A percentile compares a stretch with the other conserved stretches of the same genome.
These are phyloP conservation scores for Neotoxoptera formosana DNA, from an alignment of 1,140 invertebrate species.

Conservation along the genomic window DNA sequence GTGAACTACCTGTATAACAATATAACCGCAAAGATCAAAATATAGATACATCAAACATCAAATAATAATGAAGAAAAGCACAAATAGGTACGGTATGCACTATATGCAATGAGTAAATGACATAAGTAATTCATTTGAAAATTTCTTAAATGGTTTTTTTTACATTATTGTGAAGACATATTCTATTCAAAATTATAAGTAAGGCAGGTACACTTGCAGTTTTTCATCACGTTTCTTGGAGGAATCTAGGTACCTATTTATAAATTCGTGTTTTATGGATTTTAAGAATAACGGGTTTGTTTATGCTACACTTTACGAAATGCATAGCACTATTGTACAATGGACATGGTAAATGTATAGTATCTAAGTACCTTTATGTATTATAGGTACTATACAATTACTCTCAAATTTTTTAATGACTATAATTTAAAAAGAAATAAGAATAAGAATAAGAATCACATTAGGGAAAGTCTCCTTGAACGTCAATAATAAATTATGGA, in stretches of 20 bases:
- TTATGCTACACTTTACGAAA: background rate
- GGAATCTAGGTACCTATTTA: background rate
- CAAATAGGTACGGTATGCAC: background rate
- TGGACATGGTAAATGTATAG: background rate
- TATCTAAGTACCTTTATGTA: background rate
- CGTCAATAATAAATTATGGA: background rate
- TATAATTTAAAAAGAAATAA: background rate
- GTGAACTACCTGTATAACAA: background rate
- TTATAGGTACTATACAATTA: background rate
- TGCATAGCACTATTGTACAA: no score
- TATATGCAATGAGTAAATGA: background rate
- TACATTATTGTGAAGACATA: background rate
- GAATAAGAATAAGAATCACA: background rate
- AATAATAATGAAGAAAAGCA: background rate
- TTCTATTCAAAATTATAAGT: background rate
- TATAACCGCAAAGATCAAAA: background rate
- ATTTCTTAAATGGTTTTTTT: background rate
- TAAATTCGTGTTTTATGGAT: slow-evolving; percentile 4
- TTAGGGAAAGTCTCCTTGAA: slow-evolving; percentile 36
- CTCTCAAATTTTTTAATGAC: slow-evolving; percentile 19
- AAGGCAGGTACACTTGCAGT: background rate
- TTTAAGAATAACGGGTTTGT: background rate
- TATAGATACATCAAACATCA: background rate
- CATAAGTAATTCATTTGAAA: background rate
- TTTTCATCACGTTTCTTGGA: background rate